A percentile compares a stretch with the other conserved stretches of the same genome.
Conservation (phyloP, 2,113 vertebrate species). For the Pterocles gutturalis region DNA sequence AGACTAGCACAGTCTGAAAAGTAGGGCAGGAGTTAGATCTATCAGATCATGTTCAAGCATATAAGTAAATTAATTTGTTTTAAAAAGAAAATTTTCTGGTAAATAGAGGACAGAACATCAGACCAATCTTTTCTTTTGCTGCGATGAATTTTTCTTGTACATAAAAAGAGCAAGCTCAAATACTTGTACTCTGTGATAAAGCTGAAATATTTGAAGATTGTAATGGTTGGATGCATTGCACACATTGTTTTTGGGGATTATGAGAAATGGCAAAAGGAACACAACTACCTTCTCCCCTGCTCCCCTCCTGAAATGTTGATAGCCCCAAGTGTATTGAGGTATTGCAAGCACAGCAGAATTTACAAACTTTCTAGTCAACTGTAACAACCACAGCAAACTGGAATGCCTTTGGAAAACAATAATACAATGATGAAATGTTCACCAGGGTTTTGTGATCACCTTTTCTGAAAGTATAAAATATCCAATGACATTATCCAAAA, state of each 20-base stretch:
- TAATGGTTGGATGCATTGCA: not conserved
- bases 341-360: not conserved
- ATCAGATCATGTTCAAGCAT: not conserved
- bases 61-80: not conserved
- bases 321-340: not conserved
- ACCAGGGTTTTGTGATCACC: not conserved
- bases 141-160: not conserved
- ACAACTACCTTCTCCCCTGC: not conserved
- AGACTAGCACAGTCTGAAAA: not conserved
- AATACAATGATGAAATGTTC: not conserved
- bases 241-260: not conserved
- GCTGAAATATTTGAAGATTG: not conserved
- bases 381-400: not conserved
- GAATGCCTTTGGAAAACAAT: not conserved
- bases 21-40: constrained; percentile 17
- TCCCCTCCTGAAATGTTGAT: not conserved
- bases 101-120: not conserved
- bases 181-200: not conserved
- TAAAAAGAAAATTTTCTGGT: not conserved
- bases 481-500: not conserved
- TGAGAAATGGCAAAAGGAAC: not conserved
- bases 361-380: not conserved
- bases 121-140: not conserved
- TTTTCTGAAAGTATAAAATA: not conserved
- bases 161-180: not conserved